These are phyloP conservation scores for Tenodera sinensis DNA, from an alignment of 2,888 invertebrate genomes.

Conservation along the genomic window DNA sequence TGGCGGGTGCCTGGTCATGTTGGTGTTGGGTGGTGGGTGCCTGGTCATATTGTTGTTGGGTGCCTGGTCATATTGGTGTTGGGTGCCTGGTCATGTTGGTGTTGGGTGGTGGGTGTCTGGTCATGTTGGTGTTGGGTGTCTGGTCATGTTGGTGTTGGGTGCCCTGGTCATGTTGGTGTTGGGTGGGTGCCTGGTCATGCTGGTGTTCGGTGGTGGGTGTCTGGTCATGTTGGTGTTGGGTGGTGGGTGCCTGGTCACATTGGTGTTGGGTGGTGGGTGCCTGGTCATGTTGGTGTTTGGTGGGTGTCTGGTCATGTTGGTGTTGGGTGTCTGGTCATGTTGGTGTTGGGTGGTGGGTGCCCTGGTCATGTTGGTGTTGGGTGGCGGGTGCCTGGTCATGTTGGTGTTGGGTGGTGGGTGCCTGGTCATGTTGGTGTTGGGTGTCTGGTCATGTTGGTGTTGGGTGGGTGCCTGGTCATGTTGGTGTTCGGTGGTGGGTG, in stretches of 20 bases:
- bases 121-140: conserved; percentile 31
- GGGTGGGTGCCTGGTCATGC: neutral
- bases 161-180: conserved; percentile 25
- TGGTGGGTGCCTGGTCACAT: neutral
- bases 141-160: too few relatives aligned
- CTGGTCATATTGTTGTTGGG: neutral
- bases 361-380: conserved; percentile 29
- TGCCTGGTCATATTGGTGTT: conserved; percentile 29
- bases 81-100: too few relatives aligned
- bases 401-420: neutral
- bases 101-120: neutral
- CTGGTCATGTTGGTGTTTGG: too few relatives aligned
- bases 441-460: conserved; percentile 24
- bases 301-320: neutral
- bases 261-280: conserved; percentile 30
- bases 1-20: neutral
- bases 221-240: too few relatives aligned
- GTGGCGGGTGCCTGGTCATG: too few relatives aligned
- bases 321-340: conserved; percentile 27
- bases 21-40: conserved; percentile 30
- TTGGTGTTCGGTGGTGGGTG: conserved; percentile 30
- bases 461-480: neutral
- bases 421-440: conserved; percentile 28
- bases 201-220: conserved; percentile 30
- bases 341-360: neutral